Conservation (phyloP, 2,113 vertebrate species). For the Pelusios castaneus region DNA sequence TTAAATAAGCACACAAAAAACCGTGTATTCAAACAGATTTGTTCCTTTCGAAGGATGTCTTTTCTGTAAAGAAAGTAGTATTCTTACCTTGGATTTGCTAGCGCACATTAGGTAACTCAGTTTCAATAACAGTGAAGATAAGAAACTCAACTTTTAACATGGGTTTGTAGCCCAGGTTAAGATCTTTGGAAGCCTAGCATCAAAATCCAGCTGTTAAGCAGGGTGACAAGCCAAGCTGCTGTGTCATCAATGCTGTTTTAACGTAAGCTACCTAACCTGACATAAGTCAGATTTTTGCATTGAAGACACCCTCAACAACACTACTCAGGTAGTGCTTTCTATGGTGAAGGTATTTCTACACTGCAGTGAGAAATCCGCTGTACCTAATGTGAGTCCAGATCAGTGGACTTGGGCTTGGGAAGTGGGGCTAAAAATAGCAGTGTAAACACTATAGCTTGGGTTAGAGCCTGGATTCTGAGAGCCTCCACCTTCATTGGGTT, state of each 20-base stretch:
- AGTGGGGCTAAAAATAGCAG: not conserved
- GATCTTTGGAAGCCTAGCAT: not conserved
- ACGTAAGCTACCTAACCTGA: not conserved
- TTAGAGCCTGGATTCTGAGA: not conserved
- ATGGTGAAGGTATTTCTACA: not conserved
- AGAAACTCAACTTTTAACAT: too few relatives aligned
- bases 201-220: not conserved
- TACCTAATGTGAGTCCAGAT: not conserved
- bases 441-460: not conserved
- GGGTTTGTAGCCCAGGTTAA: not conserved
- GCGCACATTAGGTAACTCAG: not conserved
- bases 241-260: not conserved
- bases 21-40: not conserved
- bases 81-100: not conserved
- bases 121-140: not conserved
- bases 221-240: not conserved
- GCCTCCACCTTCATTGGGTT: not conserved
- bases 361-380: not conserved
- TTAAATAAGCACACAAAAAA: not conserved
- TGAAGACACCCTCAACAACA: not conserved
- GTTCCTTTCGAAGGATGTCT: not conserved
- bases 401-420: not conserved
- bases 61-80: not conserved
- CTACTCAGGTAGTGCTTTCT: not conserved
- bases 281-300: not conserved